Percentiles rank a stretch among this genome's conserved stretches.
Conservation (phyloP, 1,140 invertebrate genomes). For the Saccostrea echinata region DNA sequence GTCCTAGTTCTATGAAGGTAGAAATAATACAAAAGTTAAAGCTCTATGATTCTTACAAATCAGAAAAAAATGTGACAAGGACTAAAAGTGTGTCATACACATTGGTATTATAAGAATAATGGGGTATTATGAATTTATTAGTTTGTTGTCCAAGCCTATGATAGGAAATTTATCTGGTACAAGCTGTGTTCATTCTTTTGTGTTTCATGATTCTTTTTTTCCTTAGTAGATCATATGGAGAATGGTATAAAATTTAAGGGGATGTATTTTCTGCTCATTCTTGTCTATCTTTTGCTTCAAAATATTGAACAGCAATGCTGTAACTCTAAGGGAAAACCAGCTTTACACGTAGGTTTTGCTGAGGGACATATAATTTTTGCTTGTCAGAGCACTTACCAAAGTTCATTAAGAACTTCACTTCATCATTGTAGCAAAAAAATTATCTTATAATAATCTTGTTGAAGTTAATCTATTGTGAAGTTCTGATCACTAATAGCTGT, state of each 20-base stretch:
- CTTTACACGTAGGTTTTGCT: background rate
- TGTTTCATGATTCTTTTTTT: background rate
- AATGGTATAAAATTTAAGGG: background rate
- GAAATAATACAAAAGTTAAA: background rate
- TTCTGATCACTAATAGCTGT: background rate
- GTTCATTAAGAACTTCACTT: background rate
- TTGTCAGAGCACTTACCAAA: background rate
- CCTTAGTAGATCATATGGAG: background rate
- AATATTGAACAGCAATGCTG: too few species aligned
- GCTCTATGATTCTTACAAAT: background rate
- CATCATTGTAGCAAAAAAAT: background rate
- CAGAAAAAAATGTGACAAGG: background rate
- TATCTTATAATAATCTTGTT: conserved; percentile 16
- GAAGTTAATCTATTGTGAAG: background rate
- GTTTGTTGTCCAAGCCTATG: background rate
- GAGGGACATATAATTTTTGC: background rate
- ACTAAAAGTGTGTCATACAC: background rate
- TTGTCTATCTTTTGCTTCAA: too few species aligned
- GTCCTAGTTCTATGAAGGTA: too few species aligned
- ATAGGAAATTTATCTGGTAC: background rate
- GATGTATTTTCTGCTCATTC: too few species aligned
- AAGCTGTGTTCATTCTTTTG: background rate
- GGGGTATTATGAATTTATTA: background rate
- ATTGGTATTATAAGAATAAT: background rate
- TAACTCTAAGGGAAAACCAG: too few species aligned